phyloP scores from a whole-genome alignment of 1,140 invertebrate species.

The Nixonia krombeini region DNA sequence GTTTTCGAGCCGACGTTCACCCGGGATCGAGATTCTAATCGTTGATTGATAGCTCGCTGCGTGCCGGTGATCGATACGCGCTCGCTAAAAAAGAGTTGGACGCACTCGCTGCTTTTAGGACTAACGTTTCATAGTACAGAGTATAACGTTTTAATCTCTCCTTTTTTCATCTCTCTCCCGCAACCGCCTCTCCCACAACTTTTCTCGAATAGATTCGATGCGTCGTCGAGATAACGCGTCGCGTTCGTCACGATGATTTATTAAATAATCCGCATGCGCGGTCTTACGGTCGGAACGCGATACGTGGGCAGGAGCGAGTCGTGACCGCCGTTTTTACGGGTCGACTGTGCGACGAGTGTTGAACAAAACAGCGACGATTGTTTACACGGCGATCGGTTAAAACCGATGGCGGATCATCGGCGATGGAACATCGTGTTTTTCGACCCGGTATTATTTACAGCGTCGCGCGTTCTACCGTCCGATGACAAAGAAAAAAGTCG shows the following conservation, averaged over 20 bases:
- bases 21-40: constrained; percentile 41
- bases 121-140: neutral
- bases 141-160: constrained; percentile 2
- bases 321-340: too few species aligned
- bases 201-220: too few species aligned
- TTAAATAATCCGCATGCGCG: neutral
- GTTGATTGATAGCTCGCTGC: constrained; percentile 28
- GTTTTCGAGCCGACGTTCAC: constrained; percentile 18
- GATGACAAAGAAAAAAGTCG: neutral
- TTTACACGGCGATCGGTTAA: neutral
- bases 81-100: constrained; percentile 15
- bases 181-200: too few species aligned
- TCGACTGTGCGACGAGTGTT: too few species aligned
- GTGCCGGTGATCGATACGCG: constrained; percentile 26
- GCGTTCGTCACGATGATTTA: neutral
- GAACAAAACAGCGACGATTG: too few species aligned
- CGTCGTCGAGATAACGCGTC: neutral
- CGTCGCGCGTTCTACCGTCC: neutral
- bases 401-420: neutral
- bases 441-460: neutral
- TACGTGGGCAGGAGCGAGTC: too few species aligned
- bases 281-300: too few species aligned
- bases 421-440: neutral
- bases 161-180: neutral
- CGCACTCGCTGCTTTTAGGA: neutral